phyloP scores from a whole-genome alignment of 2,113 vertebrate species.

The Glaucidium brasilianum region DNA sequence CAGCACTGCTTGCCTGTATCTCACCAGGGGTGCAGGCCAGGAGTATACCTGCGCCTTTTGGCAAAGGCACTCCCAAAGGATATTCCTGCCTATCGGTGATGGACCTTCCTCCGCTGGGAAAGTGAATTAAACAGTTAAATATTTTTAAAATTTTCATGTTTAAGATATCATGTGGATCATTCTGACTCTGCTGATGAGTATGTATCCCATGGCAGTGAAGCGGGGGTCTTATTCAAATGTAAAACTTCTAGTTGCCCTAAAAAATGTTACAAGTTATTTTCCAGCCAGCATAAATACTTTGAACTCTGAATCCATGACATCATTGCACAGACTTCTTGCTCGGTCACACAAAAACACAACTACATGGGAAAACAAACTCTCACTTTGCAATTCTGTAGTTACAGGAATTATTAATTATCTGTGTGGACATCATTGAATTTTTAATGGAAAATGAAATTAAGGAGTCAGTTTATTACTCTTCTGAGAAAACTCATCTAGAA shows the following conservation, averaged over 20 bases:
- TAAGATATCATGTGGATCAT: rapidly evolving
- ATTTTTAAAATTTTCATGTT: not conserved
- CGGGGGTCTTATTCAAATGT: not conserved
- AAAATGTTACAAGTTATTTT: not conserved
- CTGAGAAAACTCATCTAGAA: not conserved
- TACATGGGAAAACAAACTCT: not conserved
- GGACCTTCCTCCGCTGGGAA: not conserved
- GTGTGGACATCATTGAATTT: not conserved
- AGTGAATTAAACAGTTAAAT: not conserved
- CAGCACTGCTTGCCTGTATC: not conserved
- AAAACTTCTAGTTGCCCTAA: not conserved
- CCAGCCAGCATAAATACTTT: not conserved
- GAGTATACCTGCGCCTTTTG: rapidly evolving
- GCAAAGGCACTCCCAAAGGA: not conserved
- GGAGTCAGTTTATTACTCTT: not conserved
- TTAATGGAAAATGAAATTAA: not conserved
- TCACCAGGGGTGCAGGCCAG: not conserved
- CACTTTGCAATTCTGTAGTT: not conserved
- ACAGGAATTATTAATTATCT: not conserved
- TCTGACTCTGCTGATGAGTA: not conserved
- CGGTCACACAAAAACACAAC: not conserved
- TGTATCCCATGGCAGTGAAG: not conserved
- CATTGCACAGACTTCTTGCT: not conserved
- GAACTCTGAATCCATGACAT: not conserved
- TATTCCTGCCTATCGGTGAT: rapidly evolving